Evolutionary conservation across 2,113 vertebrate species (phyloP).

Genomic region (Oryzias javanicus): DNA sequence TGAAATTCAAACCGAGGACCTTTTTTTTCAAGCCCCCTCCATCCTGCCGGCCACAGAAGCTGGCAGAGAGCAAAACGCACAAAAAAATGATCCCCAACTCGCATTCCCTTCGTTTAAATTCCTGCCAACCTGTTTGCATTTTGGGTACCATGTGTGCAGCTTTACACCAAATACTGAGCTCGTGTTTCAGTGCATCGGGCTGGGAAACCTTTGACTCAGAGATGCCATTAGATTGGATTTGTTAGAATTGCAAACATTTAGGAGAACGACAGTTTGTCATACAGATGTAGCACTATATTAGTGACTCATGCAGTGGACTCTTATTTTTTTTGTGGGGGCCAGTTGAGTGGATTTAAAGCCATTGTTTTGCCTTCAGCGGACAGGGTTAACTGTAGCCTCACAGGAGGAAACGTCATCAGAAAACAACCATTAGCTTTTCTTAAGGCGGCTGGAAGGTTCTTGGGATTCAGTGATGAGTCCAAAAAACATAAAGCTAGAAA

Average conservation of each 20-base stretch:
- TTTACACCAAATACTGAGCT: conserved; percentile 22
- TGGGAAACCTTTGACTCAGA: not conserved
- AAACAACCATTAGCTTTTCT: conserved; percentile 25
- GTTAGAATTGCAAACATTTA: not conserved
- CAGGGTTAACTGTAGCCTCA: conserved; percentile 21
- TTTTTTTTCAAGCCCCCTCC: conserved; percentile 27
- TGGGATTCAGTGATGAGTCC: not conserved
- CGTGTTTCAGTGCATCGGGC: conserved; percentile 5
- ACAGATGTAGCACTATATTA: conserved; percentile 32
- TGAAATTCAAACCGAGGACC: conserved; percentile 55
- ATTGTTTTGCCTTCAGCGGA: conserved; percentile 24
- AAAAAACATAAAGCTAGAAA: conserved; percentile 17
- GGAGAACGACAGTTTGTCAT: conserved; percentile 5
- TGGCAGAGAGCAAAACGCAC: conserved; percentile 40
- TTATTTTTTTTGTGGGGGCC: conserved; percentile 9
- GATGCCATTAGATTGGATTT: not conserved
- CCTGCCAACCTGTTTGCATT: conserved; percentile 59
- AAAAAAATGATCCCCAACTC: conserved; percentile 30
- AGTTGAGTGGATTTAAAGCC: conserved; percentile 24
- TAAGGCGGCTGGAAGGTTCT: conserved; percentile 1
- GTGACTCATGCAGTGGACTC: conserved; percentile 5
- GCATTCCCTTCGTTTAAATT: conserved; percentile 27
- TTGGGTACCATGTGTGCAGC: conserved; percentile 40
- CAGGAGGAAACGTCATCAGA: conserved; percentile 10
- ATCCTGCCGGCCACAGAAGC: conserved; percentile 29